These are phyloP conservation scores for Cerastis leucographa DNA, from an alignment of 2,888 invertebrate genomes.

Conservation along the genomic window DNA sequence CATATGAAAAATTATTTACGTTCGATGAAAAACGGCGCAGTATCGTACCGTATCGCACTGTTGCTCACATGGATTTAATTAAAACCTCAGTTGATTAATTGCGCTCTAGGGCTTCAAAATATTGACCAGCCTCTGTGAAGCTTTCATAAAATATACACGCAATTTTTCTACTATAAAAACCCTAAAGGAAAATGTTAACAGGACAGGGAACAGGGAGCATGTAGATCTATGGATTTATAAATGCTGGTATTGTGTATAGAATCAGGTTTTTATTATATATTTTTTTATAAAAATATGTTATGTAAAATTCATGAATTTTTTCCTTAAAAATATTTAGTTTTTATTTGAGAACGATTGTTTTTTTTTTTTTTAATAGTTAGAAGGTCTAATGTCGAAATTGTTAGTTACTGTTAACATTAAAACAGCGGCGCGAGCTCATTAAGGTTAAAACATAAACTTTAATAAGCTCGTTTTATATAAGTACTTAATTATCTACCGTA, in stretches of 20 bases:
- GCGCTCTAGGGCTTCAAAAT: slow-evolving; percentile 66
- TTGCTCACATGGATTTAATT: slow-evolving; percentile 68
- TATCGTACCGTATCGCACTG: slow-evolving; percentile 55
- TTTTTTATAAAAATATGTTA: not conserved
- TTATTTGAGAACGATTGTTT: not conserved
- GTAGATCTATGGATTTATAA: slow-evolving; percentile 23
- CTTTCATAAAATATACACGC: slow-evolving; percentile 50
- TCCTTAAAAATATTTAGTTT: not conserved
- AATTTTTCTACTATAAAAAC: slow-evolving; percentile 52
- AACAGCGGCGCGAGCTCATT: not conserved
- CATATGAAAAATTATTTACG: slow-evolving; percentile 54
- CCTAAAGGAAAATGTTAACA: slow-evolving; percentile 25
- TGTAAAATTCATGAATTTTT: not conserved
- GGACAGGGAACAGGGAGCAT: not conserved
- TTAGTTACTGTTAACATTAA: not conserved
- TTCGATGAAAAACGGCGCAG: slow-evolving; percentile 58
- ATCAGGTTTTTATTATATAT: not conserved
- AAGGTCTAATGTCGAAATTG: not conserved
- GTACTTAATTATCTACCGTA: not conserved
- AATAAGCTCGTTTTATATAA: not conserved
- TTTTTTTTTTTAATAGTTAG: not conserved
- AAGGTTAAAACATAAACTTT: not conserved
- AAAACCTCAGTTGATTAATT: slow-evolving; percentile 71
- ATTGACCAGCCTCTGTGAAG: slow-evolving; percentile 62
- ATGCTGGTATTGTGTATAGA: not conserved